These are phyloP conservation scores for Andricus curvator DNA, from an alignment of 2,888 invertebrate genomes.

Conservation along the genomic window DNA sequence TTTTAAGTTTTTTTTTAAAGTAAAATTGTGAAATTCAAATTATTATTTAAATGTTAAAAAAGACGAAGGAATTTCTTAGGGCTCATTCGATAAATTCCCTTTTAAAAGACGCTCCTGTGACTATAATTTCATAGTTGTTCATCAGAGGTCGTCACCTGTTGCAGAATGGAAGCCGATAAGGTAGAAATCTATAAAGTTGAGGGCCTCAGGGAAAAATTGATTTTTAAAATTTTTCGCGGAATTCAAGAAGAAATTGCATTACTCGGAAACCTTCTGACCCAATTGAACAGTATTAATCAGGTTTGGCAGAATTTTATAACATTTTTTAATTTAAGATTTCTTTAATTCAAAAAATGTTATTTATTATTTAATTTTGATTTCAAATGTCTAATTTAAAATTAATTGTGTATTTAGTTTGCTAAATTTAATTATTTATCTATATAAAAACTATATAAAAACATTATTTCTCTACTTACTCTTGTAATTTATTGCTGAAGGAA, in stretches of 20 bases:
- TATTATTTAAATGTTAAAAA: background rate
- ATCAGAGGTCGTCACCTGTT: background rate
- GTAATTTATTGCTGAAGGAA: constrained; percentile 54
- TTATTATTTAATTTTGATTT: too few species aligned
- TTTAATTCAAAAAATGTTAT: background rate
- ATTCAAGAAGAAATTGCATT: constrained; percentile 8
- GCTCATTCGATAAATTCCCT: background rate
- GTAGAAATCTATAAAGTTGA: constrained; percentile 25
- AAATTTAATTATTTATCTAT: too few species aligned
- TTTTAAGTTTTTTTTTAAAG: too few species aligned
- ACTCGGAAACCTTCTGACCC: background rate
- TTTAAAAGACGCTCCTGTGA: background rate
- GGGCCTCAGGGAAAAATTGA: background rate
- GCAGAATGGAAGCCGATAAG: background rate
- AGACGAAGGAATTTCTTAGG: background rate
- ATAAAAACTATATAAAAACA: too few species aligned
- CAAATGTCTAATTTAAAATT: too few species aligned
- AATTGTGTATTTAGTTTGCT: too few species aligned
- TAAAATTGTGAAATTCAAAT: too few species aligned
- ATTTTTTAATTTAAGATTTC: background rate
- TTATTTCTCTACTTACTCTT: background rate
- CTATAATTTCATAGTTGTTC: background rate
- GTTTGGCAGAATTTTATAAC: background rate
- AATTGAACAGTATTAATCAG: constrained; percentile 6
- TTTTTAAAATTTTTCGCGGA: background rate